These are phyloP conservation scores for Eptatretus burgeri DNA, from an alignment of 2,113 vertebrate genomes.

Conservation along the genomic window DNA sequence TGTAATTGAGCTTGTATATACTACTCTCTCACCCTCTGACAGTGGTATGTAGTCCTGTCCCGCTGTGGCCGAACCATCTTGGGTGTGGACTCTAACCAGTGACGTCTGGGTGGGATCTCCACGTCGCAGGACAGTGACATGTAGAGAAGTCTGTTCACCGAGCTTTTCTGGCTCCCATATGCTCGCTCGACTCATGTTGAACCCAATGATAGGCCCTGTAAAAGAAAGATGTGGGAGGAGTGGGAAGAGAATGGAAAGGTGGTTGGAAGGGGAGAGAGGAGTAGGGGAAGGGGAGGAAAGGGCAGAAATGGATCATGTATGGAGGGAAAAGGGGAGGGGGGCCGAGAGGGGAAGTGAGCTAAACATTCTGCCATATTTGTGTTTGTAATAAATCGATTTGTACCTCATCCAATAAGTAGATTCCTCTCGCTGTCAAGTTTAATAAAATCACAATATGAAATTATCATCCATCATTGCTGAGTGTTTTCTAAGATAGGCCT, in stretches of 20 bases:
- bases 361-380: too few relatives aligned
- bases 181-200: slow-evolving; percentile 39
- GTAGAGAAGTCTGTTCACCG: slow-evolving; percentile 21
- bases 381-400: too few relatives aligned
- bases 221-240: not conserved
- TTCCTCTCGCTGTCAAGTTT: too few relatives aligned
- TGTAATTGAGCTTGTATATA: not conserved
- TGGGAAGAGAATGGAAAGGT: not conserved
- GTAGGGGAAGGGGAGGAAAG: too few relatives aligned
- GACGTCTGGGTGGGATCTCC: slow-evolving; percentile 38
- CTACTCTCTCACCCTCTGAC: slow-evolving; percentile 23
- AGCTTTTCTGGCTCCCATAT: slow-evolving; percentile 28
- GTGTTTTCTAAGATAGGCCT: not conserved
- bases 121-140: slow-evolving; percentile 25
- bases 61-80: slow-evolving; percentile 41
- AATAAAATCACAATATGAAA: not conserved
- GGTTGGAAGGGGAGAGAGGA: too few relatives aligned
- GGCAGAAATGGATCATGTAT: too few relatives aligned
- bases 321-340: too few relatives aligned
- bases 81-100: slow-evolving; percentile 36
- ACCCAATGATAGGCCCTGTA: slow-evolving; percentile 33
- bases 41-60: slow-evolving; percentile 44
- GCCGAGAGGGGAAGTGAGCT: too few relatives aligned
- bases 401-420: too few relatives aligned
- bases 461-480: slow-evolving; percentile 1